Evolutionary conservation across 2,888 invertebrate species (phyloP).

Genomic region (Salpingus planirostris): DNA sequence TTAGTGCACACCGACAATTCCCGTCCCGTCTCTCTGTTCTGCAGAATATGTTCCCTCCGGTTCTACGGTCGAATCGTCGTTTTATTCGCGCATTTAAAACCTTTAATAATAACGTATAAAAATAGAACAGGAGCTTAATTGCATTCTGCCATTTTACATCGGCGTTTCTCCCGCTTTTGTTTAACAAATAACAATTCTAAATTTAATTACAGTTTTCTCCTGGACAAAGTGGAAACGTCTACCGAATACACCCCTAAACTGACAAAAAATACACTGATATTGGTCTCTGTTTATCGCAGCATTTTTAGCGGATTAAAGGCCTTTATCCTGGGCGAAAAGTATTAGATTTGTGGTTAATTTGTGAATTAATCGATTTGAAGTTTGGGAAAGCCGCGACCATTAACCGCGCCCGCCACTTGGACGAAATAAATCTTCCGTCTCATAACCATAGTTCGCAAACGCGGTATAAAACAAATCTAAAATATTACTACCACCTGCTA

Average conservation of each 20-base stretch:
- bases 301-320: too few species aligned
- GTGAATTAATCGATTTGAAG: background rate
- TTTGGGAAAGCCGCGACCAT: constrained; percentile 2
- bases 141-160: constrained; percentile 5
- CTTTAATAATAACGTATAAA: constrained; percentile 12
- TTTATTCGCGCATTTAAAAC: constrained; percentile 14
- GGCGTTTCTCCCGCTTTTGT: constrained; percentile 6
- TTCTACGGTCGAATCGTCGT: constrained; percentile 9
- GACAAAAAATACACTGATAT: too few species aligned
- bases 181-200: constrained; percentile 12
- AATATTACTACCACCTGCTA: constrained; percentile 13
- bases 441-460: constrained; percentile 10
- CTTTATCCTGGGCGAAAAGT: too few species aligned
- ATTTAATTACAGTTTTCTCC: constrained; percentile 13
- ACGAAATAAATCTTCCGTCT: constrained; percentile 12
- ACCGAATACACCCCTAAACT: too few species aligned
- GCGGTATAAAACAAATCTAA: constrained; percentile 11
- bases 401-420: too few species aligned
- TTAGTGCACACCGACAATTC: constrained; percentile 27
- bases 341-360: background rate
- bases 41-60: constrained; percentile 25
- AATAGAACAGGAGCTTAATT: constrained; percentile 10
- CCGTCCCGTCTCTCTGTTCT: constrained; percentile 19
- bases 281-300: too few species aligned
- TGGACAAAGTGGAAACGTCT: too few species aligned